Evolutionary conservation across 53 echinoderm and acorn worm genomes (phyloP).

Genomic region (Antedon mediterranea): DNA sequence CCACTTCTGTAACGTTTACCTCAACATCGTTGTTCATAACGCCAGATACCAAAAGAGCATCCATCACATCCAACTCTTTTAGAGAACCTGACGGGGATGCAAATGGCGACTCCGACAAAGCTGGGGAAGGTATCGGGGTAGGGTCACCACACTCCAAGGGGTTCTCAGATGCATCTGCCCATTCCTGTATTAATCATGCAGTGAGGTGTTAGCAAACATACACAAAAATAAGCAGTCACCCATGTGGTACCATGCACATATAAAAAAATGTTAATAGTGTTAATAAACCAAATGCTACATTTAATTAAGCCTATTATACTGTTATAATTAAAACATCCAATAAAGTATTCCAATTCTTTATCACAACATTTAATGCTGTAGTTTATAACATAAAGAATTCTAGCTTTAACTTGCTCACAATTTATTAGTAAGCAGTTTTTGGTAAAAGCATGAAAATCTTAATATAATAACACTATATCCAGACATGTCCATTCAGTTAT

Average conservation of each 20-base stretch:
- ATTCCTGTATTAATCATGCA: background rate
- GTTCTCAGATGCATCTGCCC: background rate
- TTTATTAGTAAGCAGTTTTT: too few species aligned
- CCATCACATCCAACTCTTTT: background rate
- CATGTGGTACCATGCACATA: background rate
- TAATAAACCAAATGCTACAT: background rate
- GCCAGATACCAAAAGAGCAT: background rate
- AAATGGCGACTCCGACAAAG: background rate
- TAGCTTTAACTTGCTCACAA: too few species aligned
- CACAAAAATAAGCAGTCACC: background rate
- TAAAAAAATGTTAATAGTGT: background rate
- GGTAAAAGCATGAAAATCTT: too few species aligned
- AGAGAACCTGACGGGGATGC: background rate
- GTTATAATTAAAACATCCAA: too few species aligned
- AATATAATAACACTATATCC: too few species aligned
- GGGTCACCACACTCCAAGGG: background rate
- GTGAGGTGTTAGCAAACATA: background rate
- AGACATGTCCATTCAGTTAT: too few species aligned
- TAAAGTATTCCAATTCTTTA: too few species aligned
- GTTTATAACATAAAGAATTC: too few species aligned
- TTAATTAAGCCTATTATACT: background rate
- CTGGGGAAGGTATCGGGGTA: background rate
- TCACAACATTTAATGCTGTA: too few species aligned
- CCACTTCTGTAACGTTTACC: background rate
- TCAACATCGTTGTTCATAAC: background rate